Conservation (phyloP, 2,113 vertebrate species). For the Perca flavescens region DNA sequence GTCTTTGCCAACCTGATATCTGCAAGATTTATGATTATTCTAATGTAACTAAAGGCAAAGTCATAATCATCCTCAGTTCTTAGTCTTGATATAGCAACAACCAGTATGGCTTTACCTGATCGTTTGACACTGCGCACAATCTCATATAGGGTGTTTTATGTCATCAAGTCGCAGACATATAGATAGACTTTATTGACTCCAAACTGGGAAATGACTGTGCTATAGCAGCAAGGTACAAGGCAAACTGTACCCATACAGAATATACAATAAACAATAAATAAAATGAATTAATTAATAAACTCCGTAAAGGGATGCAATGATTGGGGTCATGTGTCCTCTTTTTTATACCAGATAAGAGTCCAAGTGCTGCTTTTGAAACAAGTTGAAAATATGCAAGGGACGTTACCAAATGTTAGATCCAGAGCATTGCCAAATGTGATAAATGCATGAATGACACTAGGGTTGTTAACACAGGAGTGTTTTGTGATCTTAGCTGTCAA, state of each 20-base stretch:
- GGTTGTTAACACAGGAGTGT: neutral
- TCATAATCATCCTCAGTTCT: neutral
- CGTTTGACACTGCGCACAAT: neutral
- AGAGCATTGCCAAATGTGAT: neutral
- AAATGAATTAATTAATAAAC: no score
- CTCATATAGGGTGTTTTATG: neutral
- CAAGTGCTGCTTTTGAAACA: conserved; percentile 21
- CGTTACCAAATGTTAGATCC: conserved; percentile 5
- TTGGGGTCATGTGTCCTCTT: neutral
- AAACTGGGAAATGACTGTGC: no score
- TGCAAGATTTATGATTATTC: neutral
- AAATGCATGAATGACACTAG: neutral
- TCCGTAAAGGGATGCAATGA: neutral
- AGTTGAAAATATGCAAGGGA: neutral
- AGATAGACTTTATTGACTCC: no score
- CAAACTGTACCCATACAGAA: no score
- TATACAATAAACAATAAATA: no score
- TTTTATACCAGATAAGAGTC: conserved; percentile 7
- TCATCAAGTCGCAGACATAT: no score
- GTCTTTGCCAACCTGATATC: neutral
- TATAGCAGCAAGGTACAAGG: no score
- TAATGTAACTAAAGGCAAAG: neutral
- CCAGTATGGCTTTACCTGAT: neutral
- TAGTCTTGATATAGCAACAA: neutral
- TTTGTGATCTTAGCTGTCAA: neutral